Evolutionary conservation across 2,888 invertebrate species (phyloP).

Genomic region (Tipula helvola): DNA sequence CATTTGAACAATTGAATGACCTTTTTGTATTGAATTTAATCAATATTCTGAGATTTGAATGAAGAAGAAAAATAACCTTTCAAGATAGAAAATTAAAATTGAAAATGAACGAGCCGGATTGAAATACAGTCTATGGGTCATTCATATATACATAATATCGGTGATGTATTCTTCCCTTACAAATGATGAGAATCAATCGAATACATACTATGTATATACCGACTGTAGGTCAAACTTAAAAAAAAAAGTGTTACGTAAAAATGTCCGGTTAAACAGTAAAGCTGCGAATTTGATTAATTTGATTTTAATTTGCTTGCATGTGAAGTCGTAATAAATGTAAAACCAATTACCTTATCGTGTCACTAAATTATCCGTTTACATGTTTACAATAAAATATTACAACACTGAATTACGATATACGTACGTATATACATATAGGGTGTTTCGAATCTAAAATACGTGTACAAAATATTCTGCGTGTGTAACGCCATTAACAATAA

Average conservation of each 20-base stretch:
- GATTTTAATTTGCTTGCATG: not conserved
- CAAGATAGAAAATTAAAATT: not conserved
- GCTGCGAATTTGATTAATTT: not conserved
- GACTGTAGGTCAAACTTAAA: not conserved
- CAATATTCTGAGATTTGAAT: not conserved
- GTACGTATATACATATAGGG: not conserved
- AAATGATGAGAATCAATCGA: not conserved
- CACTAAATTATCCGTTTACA: not conserved
- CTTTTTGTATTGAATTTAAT: not conserved
- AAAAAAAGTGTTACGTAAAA: not conserved
- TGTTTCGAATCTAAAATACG: not conserved
- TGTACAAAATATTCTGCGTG: not conserved
- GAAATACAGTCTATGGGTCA: not conserved
- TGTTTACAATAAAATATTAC: not conserved
- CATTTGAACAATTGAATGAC: not conserved
- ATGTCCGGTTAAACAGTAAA: not conserved
- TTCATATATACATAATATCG: not conserved
- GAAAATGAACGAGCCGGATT: not conserved
- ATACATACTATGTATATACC: not conserved
- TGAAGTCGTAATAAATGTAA: not conserved
- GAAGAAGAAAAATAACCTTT: not conserved
- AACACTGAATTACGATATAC: not conserved
- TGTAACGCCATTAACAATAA: not conserved
- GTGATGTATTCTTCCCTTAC: not conserved
- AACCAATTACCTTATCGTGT: not conserved